Evolutionary conservation across 2,888 invertebrate species (phyloP).

Genomic region (Heliconius ethilla): DNA sequence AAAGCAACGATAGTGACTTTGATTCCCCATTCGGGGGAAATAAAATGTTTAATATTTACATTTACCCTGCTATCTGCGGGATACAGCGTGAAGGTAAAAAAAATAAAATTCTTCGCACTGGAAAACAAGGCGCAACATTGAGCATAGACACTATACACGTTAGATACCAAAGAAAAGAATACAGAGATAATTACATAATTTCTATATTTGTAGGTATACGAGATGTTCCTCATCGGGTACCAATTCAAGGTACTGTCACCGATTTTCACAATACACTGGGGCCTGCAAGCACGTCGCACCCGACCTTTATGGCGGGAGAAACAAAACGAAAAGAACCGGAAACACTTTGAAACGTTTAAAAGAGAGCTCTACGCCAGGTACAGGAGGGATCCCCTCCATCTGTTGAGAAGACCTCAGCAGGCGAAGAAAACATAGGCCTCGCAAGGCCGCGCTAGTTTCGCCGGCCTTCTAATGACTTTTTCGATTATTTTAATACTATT

Average conservation of each 20-base stretch:
- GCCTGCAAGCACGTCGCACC: constrained; percentile 89
- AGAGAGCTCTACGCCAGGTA: constrained; percentile 90
- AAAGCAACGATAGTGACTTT: no score
- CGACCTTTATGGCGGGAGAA: constrained; percentile 93
- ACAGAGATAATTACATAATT: not conserved
- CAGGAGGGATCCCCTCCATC: constrained; percentile 84
- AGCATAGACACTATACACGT: not conserved
- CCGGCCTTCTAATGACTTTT: constrained; percentile 65
- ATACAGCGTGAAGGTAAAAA: no score
- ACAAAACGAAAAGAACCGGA: constrained; percentile 91
- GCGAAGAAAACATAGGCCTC: constrained; percentile 76
- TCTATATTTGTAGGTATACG: constrained; percentile 87
- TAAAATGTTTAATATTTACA: no score
- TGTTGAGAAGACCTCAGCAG: constrained; percentile 64
- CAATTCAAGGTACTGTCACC: constrained; percentile 93
- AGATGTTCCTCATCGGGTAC: constrained; percentile 94
- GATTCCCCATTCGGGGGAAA: no score
- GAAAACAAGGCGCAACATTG: not conserved
- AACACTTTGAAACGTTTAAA: constrained; percentile 91
- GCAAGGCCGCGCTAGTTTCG: constrained; percentile 69
- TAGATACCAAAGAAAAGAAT: no score
- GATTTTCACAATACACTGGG: constrained; percentile 95
- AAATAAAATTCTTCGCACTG: no score
- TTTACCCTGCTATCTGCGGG: no score
- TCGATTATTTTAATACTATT: constrained; percentile 52